Base-by-base conservation (phyloP, 2,888 invertebrate species). In the Drosophila kanekoi region DNA sequence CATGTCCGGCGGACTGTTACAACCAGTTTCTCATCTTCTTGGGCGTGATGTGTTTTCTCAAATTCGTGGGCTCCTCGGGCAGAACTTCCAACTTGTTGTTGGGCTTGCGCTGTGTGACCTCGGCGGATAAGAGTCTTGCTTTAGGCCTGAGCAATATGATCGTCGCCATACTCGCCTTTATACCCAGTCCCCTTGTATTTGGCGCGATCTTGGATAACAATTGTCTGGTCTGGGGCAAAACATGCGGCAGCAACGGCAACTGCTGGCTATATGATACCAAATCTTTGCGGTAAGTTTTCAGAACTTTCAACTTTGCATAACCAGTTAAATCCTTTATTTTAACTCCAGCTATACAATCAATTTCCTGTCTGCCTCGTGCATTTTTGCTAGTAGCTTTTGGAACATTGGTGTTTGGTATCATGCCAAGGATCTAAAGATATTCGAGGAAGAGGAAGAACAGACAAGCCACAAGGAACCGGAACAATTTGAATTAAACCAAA, bases 261-360 rank as follows among this genome's bases (percentile, higher is more conserved):
- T 96, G 96, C 86, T 96, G 96, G 96, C 92, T 95, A 3, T 96
- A 96, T 89, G 94, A 96, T 83, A 94, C 95, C 14, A 93, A 94
- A 79, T 93, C 93, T 2, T 91, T 96, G 64, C 87, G 93, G 90
- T 91, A 71, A 40, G 43, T 14, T 5, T 3, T 0, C 8, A 10
- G 3, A 16, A 20, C 2, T 20, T 18, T 35, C 13, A 4, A 4
- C 23, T 13, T 14, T 3, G 1, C 94, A 77, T 94, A 95, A 81
- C 82, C 93, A 35, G 93, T 94, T 23, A 94, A 95, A 2, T 95
- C 94, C 94, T 94, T 93, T 89, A 4, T 1, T 3, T 13, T 20
- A 4, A 8, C 32, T 13, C 2, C 20, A 74, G 73, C 10, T 78
- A 73, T 18, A 49, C 68, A 0, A 60, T 74, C 93, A 93, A 87